Evolutionary conservation across 2,888 invertebrate genomes (phyloP), one percentile per base, ranked within the genome.

Genomic region (Noctua janthina): DNA sequence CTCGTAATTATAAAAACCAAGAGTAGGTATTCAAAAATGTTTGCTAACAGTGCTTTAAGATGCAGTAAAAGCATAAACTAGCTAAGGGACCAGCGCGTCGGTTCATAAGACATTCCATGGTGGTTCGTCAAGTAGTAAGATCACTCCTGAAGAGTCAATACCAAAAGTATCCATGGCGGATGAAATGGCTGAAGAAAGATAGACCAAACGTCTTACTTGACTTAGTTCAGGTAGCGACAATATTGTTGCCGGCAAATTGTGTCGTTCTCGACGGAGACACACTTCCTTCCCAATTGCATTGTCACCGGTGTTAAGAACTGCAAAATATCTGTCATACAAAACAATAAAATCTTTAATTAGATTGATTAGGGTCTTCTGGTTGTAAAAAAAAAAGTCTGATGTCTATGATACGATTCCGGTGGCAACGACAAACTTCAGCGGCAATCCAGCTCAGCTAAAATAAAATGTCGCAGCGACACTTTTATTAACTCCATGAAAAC

Each of bases 191-290:
- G 35, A 51, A 59, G 1, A 68, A 46, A 7, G 15, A 3, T 5
- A 7, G 8, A 46, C 6, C 35, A n/a, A 51, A 76, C 54, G 23
- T 23, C 78, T 87, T 68, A 87, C 86, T 11, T 46, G 17, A 39
- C 66, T 74, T 13, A 88, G 10, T 72, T 86, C 83, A 10, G 88
- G 87, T 17, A 87, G 66, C 5, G 74, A 62, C n/a, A 87, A 7
- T 23, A 83, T 39, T 51, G 78, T 80, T 17, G 76, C 88, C 5
- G 87, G 88, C 13, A 86, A 69, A 29, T 76, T 35, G 29, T 67
- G 46, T 3, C 54, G 62, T n/a, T 54, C 29, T 23, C 87, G 73
- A 56, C 64, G 68, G 54, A 76, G 62, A 56, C 83, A 88, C 5
- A 83, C 62, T 39, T 83, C 74, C 56, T 70, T 76, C 5, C 88